phyloP scores from a whole-genome alignment of 2,888 invertebrate species.

The Aradus depressus region DNA sequence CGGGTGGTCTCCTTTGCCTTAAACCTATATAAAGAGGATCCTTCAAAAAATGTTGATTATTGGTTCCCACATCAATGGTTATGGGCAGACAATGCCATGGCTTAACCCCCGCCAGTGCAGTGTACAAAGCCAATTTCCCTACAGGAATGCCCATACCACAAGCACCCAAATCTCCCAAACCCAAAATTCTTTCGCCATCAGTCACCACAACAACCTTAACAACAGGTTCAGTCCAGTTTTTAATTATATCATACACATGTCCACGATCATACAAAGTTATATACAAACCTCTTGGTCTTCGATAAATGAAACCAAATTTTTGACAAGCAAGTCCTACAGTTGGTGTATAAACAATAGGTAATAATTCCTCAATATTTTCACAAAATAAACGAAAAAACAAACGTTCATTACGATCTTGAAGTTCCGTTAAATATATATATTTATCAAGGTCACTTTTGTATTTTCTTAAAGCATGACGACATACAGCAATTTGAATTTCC shows the following conservation, averaged over 20 bases:
- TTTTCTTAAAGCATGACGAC: slow-evolving; percentile 79
- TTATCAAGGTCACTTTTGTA: slow-evolving; percentile 58
- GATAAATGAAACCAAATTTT: slow-evolving; percentile 88
- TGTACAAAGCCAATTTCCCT: slow-evolving; percentile 90
- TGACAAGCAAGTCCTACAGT: slow-evolving; percentile 96
- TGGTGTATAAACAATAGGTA: slow-evolving; percentile 97
- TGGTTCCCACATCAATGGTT: slow-evolving; percentile 87
- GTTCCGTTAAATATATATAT: slow-evolving; percentile 34
- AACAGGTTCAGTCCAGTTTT: slow-evolving; percentile 84
- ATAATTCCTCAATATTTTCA: slow-evolving; percentile 85
- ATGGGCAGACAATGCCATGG: slow-evolving; percentile 92
- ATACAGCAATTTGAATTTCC: slow-evolving; percentile 83
- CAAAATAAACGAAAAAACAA: slow-evolving; percentile 85
- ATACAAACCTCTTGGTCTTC: slow-evolving; percentile 88
- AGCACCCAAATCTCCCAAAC: slow-evolving; percentile 91
- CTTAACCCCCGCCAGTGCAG: slow-evolving; percentile 91
- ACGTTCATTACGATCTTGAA: slow-evolving; percentile 89
- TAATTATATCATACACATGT: slow-evolving; percentile 79
- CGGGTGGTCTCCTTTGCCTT: slow-evolving; percentile 70
- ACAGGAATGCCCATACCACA: slow-evolving; percentile 98
- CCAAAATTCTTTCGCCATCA: slow-evolving; percentile 93
- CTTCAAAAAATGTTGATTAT: slow-evolving; percentile 74
- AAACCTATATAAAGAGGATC: slow-evolving; percentile 94
- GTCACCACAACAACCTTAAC: slow-evolving; percentile 86
- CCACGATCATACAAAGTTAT: slow-evolving; percentile 92